Conservation (phyloP, 2,888 invertebrate species). For the Drosophila vallismaia region DNA sequence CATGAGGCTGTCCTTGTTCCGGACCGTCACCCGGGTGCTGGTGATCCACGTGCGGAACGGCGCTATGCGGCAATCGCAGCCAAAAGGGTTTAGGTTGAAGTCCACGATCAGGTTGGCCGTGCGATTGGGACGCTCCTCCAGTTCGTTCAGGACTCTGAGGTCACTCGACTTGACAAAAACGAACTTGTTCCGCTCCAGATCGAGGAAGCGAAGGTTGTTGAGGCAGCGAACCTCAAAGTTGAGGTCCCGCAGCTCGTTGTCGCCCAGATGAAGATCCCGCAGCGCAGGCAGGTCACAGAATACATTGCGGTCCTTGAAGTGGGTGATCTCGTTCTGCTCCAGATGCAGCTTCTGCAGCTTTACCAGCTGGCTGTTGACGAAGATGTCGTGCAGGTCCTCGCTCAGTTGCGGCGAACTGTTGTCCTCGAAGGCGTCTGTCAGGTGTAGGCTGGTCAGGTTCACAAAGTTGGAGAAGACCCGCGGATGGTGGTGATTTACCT, state of each 20-base stretch:
- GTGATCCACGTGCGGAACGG: slow-evolving; percentile 87
- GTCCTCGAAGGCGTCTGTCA: slow-evolving; percentile 90
- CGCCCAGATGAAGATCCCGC: slow-evolving; percentile 88
- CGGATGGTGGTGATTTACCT: slow-evolving; percentile 87
- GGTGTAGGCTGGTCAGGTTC: slow-evolving; percentile 88
- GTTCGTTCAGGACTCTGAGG: slow-evolving; percentile 85
- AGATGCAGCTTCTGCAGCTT: slow-evolving; percentile 89
- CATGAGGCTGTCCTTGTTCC: slow-evolving; percentile 85
- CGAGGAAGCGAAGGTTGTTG: slow-evolving; percentile 87
- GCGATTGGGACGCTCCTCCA: slow-evolving; percentile 84
- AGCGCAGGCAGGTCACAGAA: slow-evolving; percentile 89
- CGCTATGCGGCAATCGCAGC: slow-evolving; percentile 88
- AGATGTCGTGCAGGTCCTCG: slow-evolving; percentile 88
- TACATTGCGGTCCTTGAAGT: slow-evolving; percentile 87
- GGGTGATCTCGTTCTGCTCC: slow-evolving; percentile 90
- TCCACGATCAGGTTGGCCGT: slow-evolving; percentile 86
- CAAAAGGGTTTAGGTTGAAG: slow-evolving; percentile 88
- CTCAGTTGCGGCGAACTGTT: slow-evolving; percentile 87
- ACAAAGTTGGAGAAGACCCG: slow-evolving; percentile 89
- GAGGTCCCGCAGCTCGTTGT: slow-evolving; percentile 86
- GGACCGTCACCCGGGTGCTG: slow-evolving; percentile 86
- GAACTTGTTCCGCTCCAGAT: slow-evolving; percentile 88
- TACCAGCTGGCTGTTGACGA: slow-evolving; percentile 88
- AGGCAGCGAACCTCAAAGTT: slow-evolving; percentile 89
- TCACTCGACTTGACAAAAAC: slow-evolving; percentile 86